Percentiles rank a stretch among this genome's conserved stretches.
Conservation (phyloP, 1,140 invertebrate species). For the Phortica variegata region DNA sequence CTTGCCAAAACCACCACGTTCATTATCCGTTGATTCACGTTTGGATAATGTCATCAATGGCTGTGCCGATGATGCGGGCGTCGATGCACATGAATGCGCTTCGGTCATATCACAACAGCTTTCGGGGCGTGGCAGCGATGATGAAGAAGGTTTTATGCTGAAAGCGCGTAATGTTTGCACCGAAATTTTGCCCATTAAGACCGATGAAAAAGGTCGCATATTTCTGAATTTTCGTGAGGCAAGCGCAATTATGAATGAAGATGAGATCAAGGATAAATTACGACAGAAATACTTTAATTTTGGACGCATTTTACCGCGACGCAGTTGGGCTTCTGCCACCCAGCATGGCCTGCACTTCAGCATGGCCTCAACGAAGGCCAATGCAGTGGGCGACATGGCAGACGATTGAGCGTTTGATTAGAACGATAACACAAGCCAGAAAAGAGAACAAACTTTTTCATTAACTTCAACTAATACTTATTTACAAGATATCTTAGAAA, state of each 20-base stretch:
- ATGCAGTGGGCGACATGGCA: conserved; percentile 36
- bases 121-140: conserved; percentile 11
- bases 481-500: too few relatives aligned
- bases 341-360: conserved; percentile 44
- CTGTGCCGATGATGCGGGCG: conserved; percentile 22
- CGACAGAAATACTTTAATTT: conserved; percentile 53
- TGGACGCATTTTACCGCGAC: conserved; percentile 42
- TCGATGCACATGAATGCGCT: neutral
- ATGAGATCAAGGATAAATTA: conserved; percentile 53
- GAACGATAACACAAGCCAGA: too few relatives aligned
- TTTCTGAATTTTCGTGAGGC: conserved; percentile 53
- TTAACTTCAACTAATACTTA: too few relatives aligned
- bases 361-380: conserved; percentile 12
- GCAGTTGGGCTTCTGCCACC: conserved; percentile 51
- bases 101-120: neutral
- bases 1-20: conserved; percentile 35
- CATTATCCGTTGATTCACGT: conserved; percentile 47
- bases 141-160: conserved; percentile 45
- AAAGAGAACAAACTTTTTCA: too few relatives aligned
- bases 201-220: conserved; percentile 52
- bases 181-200: conserved; percentile 53
- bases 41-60: conserved; percentile 25
- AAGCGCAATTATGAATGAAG: conserved; percentile 54
- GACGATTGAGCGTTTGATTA: conserved; percentile 45
- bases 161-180: conserved; percentile 55